These are phyloP conservation scores for Microplitis mediator DNA, from an alignment of 1,140 invertebrate species.

Conservation along the genomic window DNA sequence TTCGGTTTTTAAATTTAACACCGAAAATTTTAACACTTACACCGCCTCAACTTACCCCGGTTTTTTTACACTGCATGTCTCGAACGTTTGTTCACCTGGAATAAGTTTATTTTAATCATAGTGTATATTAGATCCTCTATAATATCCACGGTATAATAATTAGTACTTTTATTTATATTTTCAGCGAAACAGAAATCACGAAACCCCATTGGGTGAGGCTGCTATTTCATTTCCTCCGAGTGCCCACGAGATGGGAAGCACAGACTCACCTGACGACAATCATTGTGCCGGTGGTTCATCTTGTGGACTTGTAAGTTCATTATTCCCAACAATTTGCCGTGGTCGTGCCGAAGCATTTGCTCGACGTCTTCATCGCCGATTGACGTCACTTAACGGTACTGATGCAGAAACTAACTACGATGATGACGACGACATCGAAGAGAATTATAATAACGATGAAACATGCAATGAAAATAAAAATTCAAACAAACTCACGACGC, in stretches of 20 bases:
- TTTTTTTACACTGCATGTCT: no score
- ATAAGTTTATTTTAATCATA: neutral
- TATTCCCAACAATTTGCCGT: constrained; percentile 74
- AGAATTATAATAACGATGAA: constrained; percentile 18
- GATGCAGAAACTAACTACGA: constrained; percentile 24
- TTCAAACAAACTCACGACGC: no score
- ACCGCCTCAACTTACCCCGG: no score
- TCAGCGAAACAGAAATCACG: neutral
- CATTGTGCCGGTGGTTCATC: constrained; percentile 40
- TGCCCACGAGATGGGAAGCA: constrained; percentile 43
- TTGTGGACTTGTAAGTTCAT: constrained; percentile 62
- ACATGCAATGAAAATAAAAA: neutral
- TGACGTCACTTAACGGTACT: constrained; percentile 70
- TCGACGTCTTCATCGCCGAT: constrained; percentile 72
- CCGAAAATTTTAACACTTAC: no score
- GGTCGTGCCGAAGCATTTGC: constrained; percentile 80
- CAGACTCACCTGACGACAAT: constrained; percentile 44
- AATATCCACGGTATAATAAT: neutral
- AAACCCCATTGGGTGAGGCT: constrained; percentile 5
- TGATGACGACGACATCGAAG: constrained; percentile 41
- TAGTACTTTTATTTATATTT: neutral
- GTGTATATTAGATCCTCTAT: neutral
- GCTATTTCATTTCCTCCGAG: constrained; percentile 1
- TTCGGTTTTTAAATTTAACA: no score
- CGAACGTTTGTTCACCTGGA: neutral